Evolutionary conservation across 37 sponge, comb jelly and placozoan genomes (phyloP).

Genomic region (Eunapius fragilis): DNA sequence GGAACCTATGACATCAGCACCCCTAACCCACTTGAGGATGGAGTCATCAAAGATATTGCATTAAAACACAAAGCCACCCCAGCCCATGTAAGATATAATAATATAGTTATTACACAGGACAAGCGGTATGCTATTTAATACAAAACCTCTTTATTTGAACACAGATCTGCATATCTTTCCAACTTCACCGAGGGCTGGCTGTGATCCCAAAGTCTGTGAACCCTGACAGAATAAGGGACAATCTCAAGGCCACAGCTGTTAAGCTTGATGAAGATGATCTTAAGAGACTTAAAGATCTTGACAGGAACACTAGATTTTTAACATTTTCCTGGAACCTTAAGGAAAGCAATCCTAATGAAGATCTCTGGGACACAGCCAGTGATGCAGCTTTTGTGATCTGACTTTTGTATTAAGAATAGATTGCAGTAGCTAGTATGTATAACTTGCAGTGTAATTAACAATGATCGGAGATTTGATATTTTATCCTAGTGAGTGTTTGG

Average conservation of each 20-base stretch:
- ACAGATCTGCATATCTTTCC: constrained; percentile 53
- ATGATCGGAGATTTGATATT: too few species aligned
- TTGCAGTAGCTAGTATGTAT: too few species aligned
- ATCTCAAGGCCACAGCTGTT: constrained; percentile 52
- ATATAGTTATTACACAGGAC: too few species aligned
- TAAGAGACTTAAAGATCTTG: constrained; percentile 41
- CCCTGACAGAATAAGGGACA: constrained; percentile 54
- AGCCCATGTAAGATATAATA: constrained; percentile 66
- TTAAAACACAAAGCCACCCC: constrained; percentile 31
- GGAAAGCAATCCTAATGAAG: not conserved
- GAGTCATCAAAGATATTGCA: constrained; percentile 30
- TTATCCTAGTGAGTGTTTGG: too few species aligned
- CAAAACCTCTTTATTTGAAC: too few species aligned
- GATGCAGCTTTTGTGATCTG: not conserved
- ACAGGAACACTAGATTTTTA: constrained; percentile 40
- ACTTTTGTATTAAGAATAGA: too few species aligned
- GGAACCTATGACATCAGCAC: constrained; percentile 1
- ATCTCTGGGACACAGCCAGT: not conserved
- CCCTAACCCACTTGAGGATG: constrained; percentile 35
- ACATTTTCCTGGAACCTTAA: not conserved
- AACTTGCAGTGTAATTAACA: too few species aligned
- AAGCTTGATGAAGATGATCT: constrained; percentile 66
- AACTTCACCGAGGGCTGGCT: constrained; percentile 47
- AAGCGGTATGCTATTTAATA: too few species aligned
- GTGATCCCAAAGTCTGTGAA: constrained; percentile 79